Percentiles rank a stretch among this genome's conserved stretches.
Conservation (phyloP, 2,113 vertebrate species). For the Rhinolophus sinicus region DNA sequence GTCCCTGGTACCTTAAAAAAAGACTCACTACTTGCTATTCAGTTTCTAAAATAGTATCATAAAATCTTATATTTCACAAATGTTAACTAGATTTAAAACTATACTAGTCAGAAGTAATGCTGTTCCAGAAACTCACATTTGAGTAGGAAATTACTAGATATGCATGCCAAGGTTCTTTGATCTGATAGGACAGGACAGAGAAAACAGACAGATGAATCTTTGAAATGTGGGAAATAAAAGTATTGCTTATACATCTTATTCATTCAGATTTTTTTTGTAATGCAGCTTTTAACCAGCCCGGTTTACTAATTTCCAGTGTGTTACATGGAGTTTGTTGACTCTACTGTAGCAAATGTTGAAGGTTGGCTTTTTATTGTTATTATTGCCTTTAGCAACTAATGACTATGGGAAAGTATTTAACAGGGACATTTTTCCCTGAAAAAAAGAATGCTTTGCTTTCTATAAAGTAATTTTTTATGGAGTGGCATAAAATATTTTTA, state of each 20-base stretch:
- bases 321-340: neutral
- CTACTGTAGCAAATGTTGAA: neutral
- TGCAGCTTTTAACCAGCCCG: neutral
- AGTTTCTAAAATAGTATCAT: neutral
- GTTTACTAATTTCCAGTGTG: neutral
- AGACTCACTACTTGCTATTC: neutral
- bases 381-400: neutral
- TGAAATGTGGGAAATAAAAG: neutral
- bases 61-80: neutral
- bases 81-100: conserved; percentile 44
- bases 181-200: neutral
- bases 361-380: neutral
- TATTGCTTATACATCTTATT: neutral
- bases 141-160: neutral
- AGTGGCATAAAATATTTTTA: neutral
- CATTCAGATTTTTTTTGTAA: neutral
- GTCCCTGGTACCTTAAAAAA: neutral
- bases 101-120: neutral
- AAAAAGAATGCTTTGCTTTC: neutral
- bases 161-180: neutral
- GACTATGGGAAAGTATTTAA: neutral
- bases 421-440: neutral
- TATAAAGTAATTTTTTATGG: neutral
- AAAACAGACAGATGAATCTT: neutral
- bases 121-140: neutral